Evolutionary conservation across 2,888 invertebrate genomes (phyloP), one percentile per base, ranked within the genome.

Genomic region (Alloscopus bannaensis): DNA sequence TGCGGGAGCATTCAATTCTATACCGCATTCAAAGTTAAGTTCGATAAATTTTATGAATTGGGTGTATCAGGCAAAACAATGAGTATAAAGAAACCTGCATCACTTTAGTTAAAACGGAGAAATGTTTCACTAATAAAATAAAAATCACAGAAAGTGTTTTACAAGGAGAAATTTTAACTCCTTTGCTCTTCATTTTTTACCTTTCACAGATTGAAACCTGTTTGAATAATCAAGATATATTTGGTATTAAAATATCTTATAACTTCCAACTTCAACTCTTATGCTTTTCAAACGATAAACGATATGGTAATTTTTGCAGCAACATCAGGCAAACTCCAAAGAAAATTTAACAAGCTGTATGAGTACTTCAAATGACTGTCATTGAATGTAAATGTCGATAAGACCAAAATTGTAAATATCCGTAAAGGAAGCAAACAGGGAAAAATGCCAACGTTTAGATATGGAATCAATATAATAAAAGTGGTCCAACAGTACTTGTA

Each of bases 341-440:
- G 50, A 20, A 81, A 82, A 47, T 59, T 81, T 0, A 28, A 75
- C 47, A 16, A 22, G 0, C 40, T 83, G 4, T 4, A 13, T 0
- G 16, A 36, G 16, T 81, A 81, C 31, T 71, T 81, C 36, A n/a
- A 42, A 0, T 22, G 36, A 3, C 47, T 73, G 0, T 16, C 22
- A 0, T 42, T 83, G 1, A 20, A 55, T 0, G 76, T 81, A 0
- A 83, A 83, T 36, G 16, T 79, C 0, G 40, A 2, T 11, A 83
- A 83, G 60, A 81, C 83, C 1, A 81, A 83, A 60, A 29, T 81
- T 2, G 64, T 83, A 3, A 42, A 66, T 1, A 80, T 83, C 59
- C 65, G 80, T n/a, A 81, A 73, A 60, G 59, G 68, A 3, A 69
- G 75, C 11, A 59, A 13, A 36, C 11, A 59, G 20, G 59, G 18